Percentiles rank a stretch among this genome's conserved stretches.
phyloP scores from a whole-genome alignment of 2,797 vertebrate genomes.

The Poecile montanus region DNA sequence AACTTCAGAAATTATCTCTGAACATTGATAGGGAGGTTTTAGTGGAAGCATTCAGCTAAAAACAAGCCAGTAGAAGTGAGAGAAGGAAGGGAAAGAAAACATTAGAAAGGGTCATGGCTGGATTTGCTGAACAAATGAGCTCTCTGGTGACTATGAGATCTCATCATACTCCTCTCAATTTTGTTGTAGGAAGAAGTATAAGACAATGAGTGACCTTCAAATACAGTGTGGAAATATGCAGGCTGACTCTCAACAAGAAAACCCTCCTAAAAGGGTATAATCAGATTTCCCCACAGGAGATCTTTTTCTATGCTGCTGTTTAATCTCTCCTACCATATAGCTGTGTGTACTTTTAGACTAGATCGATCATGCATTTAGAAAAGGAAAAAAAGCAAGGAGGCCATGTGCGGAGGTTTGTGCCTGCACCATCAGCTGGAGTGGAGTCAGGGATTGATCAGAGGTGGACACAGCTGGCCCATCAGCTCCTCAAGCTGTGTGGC shows the following conservation, averaged over 20 bases:
- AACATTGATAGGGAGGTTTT: constrained; percentile 56
- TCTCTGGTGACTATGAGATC: constrained; percentile 66
- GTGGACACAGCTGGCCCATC: background rate
- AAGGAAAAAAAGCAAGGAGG: background rate
- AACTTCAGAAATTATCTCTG: constrained; percentile 37
- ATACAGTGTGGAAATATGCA: constrained; percentile 55
- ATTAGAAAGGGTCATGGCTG: constrained; percentile 65
- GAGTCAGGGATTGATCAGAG: background rate
- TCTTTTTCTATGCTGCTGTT: background rate
- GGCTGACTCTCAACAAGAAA: constrained; percentile 53
- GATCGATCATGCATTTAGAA: background rate
- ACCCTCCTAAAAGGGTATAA: constrained; percentile 40
- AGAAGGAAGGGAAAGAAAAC: constrained; percentile 22
- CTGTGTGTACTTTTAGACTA: constrained; percentile 26
- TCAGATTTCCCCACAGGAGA: constrained; percentile 42
- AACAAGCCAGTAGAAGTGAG: constrained; percentile 26
- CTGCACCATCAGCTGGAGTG: background rate
- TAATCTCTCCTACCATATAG: constrained; percentile 32
- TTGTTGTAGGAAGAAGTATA: constrained; percentile 65
- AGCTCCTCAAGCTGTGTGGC: background rate
- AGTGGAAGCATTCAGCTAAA: constrained; percentile 24
- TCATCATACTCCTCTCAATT: constrained; percentile 66
- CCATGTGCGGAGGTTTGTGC: background rate
- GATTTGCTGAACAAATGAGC: constrained; percentile 75
- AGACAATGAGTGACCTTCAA: constrained; percentile 73